Evolutionary conservation across 2,888 invertebrate species (phyloP).

Genomic region (Metacarcinus magister): DNA sequence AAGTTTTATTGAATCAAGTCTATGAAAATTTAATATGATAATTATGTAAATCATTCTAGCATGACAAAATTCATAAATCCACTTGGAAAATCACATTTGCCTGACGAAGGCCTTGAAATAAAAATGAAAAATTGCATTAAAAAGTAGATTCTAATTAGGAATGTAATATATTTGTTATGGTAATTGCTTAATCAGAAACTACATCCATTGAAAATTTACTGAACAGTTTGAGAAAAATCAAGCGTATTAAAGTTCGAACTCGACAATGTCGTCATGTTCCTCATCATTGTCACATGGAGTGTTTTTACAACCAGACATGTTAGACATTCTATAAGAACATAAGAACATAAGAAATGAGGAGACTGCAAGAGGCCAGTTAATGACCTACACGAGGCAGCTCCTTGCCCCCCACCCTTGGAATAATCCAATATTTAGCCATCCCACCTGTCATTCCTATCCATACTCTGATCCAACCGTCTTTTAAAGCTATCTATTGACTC

Average conservation of each 20-base stretch:
- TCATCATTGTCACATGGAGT: neutral
- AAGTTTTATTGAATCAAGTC: neutral
- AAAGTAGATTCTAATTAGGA: neutral
- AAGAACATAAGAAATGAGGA: too few relatives aligned
- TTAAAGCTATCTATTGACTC: too few relatives aligned
- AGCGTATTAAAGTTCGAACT: neutral
- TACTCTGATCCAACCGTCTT: too few relatives aligned
- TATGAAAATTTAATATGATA: neutral
- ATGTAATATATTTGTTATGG: conserved; percentile 30
- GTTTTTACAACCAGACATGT: neutral
- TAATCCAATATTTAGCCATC: too few relatives aligned
- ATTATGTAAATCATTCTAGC: conserved; percentile 29
- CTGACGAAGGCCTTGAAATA: conserved; percentile 4
- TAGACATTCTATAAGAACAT: conserved; percentile 42
- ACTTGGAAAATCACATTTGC: neutral
- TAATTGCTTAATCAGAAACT: neutral
- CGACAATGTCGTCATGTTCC: conserved; percentile 4
- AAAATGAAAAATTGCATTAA: neutral
- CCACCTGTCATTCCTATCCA: too few relatives aligned
- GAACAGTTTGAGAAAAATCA: neutral
- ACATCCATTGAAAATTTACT: neutral
- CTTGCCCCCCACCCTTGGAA: too few relatives aligned
- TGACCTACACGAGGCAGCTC: too few relatives aligned
- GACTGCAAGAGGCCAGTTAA: too few relatives aligned
- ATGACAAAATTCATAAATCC: conserved; percentile 38